phyloP scores from a whole-genome alignment of 2,797 vertebrate genomes.

The Gymnopithys bicolor region DNA sequence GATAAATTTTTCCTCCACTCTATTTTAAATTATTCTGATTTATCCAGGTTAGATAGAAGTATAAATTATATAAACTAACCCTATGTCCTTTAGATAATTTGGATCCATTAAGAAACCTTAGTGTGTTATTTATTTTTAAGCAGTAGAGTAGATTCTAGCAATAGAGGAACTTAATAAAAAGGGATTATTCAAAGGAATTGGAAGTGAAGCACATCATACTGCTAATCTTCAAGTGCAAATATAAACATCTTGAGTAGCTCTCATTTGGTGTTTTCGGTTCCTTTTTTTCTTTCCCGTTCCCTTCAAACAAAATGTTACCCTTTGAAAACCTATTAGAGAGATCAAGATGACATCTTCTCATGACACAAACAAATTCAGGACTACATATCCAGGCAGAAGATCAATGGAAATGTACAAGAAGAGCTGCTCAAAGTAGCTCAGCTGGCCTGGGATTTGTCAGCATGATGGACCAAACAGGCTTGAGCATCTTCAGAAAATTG shows the following conservation, averaged over 20 bases:
- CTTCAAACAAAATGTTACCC: slow-evolving; percentile 18
- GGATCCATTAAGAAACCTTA: not conserved
- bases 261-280: not conserved
- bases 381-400: not conserved
- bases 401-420: not conserved
- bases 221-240: not conserved
- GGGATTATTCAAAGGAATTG: not conserved
- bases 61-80: not conserved
- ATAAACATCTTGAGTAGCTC: not conserved
- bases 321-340: slow-evolving; percentile 44
- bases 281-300: not conserved
- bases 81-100: not conserved
- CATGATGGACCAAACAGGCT: not conserved
- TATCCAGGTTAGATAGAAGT: not conserved
- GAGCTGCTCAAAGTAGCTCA: not conserved
- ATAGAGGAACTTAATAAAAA: not conserved
- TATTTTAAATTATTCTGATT: not conserved
- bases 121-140: not conserved
- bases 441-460: not conserved
- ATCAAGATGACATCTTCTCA: not conserved
- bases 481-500: not conserved
- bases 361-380: slow-evolving; percentile 12
- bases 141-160: not conserved
- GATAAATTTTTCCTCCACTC: not conserved
- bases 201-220: not conserved